phyloP scores from a whole-genome alignment of 2,797 vertebrate genomes.

The Enteromius afrohamiltoni region DNA sequence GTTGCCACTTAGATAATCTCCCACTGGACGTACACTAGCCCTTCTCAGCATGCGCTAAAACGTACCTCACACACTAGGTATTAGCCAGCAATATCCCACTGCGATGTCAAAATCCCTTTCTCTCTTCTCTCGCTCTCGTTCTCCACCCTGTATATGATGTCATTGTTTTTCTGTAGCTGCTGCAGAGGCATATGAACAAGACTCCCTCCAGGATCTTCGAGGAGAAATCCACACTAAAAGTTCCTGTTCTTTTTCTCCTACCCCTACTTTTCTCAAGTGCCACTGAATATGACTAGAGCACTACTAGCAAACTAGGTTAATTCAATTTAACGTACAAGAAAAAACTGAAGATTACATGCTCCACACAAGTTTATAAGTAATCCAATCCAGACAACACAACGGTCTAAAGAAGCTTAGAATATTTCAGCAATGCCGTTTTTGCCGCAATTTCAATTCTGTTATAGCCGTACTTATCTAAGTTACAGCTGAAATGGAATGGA shows the following conservation, averaged over 20 bases:
- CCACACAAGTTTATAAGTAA: slow-evolving; percentile 37
- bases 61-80: slow-evolving; percentile 69
- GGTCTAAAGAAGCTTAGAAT: slow-evolving; percentile 41
- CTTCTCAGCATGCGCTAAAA: slow-evolving; percentile 58
- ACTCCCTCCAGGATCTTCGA: slow-evolving; percentile 41
- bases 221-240: slow-evolving; percentile 5
- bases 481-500: slow-evolving; percentile 1
- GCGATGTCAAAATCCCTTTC: slow-evolving; percentile 55
- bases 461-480: slow-evolving; percentile 10
- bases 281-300: slow-evolving; percentile 1
- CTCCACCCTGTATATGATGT: slow-evolving; percentile 63
- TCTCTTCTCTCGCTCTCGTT: slow-evolving; percentile 36
- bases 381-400: slow-evolving; percentile 37
- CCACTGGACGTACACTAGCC: slow-evolving; percentile 60
- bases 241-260: background rate
- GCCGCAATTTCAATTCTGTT: slow-evolving; percentile 26
- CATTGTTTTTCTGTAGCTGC: slow-evolving; percentile 62
- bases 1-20: slow-evolving; percentile 57
- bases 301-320: slow-evolving; percentile 50
- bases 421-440: slow-evolving; percentile 11
- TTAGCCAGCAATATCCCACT: slow-evolving; percentile 68
- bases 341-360: slow-evolving; percentile 53
- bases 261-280: background rate
- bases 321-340: slow-evolving; percentile 53
- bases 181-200: slow-evolving; percentile 47